phyloP scores from a whole-genome alignment of 2,888 invertebrate genomes.

The Lamproptera curius region DNA sequence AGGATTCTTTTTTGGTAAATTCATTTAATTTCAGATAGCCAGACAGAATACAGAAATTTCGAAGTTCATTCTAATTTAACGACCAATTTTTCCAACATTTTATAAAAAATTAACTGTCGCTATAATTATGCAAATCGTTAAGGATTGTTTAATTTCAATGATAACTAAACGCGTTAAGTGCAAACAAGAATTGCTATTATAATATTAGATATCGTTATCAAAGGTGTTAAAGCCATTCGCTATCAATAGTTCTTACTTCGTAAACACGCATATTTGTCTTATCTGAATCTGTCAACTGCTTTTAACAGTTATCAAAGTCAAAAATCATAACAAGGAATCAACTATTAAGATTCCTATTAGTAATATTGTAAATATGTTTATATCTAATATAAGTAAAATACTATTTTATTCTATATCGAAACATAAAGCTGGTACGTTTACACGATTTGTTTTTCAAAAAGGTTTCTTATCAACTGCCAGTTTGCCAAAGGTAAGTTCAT shows the following conservation, averaged over 20 bases:
- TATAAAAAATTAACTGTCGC: too few relatives aligned
- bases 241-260: not conserved
- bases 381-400: conserved; percentile 29
- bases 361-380: conserved; percentile 17
- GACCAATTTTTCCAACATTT: too few relatives aligned
- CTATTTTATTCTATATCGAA: conserved; percentile 21
- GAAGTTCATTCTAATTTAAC: too few relatives aligned
- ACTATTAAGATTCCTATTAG: not conserved
- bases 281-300: not conserved
- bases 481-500: conserved; percentile 32
- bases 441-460: conserved; percentile 25
- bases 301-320: conserved; percentile 9
- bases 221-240: too few relatives aligned
- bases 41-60: too few relatives aligned
- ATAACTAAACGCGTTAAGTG: too few relatives aligned
- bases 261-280: not conserved
- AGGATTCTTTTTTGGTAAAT: too few relatives aligned
- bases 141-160: too few relatives aligned
- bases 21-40: too few relatives aligned
- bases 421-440: conserved; percentile 22
- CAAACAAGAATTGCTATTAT: too few relatives aligned
- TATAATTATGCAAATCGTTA: too few relatives aligned
- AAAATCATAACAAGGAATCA: not conserved
- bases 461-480: conserved; percentile 33
- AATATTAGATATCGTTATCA: too few relatives aligned